Evolutionary conservation across 2,888 invertebrate species (phyloP).

Genomic region (Pammene fasciana): DNA sequence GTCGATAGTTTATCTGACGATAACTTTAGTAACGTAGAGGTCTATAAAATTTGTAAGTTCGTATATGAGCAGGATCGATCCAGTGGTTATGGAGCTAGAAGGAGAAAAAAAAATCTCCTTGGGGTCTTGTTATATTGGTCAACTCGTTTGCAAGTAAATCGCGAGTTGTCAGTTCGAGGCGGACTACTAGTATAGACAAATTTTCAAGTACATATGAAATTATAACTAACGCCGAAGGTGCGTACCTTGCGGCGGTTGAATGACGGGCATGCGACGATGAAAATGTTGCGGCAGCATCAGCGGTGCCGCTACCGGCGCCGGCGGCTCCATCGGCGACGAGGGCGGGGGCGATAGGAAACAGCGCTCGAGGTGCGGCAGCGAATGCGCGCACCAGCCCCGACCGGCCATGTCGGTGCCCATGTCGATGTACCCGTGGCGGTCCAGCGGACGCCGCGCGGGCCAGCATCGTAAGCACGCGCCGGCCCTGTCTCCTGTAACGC

Average conservation of each 20-base stretch:
- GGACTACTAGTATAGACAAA: not conserved
- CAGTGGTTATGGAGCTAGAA: too few relatives aligned
- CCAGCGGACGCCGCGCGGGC: slow-evolving; percentile 61
- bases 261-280: slow-evolving; percentile 42
- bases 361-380: slow-evolving; percentile 44
- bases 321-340: not conserved
- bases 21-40: too few relatives aligned
- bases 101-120: too few relatives aligned
- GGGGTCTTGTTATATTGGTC: too few relatives aligned
- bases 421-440: slow-evolving; percentile 83
- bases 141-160: too few relatives aligned
- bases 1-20: too few relatives aligned
- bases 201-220: not conserved
- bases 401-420: slow-evolving; percentile 69
- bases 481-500: slow-evolving; percentile 60
- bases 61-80: too few relatives aligned
- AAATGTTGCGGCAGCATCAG: slow-evolving; percentile 28
- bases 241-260: slow-evolving; percentile 40
- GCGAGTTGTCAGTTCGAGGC: too few relatives aligned
- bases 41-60: too few relatives aligned
- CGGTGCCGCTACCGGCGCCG: slow-evolving; percentile 38
- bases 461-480: slow-evolving; percentile 62
- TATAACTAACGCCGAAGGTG: not conserved
- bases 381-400: slow-evolving; percentile 48
- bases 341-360: slow-evolving; percentile 52